These are phyloP conservation scores for Tortrix viridana DNA, from an alignment of 2,888 invertebrate genomes.

Conservation along the genomic window DNA sequence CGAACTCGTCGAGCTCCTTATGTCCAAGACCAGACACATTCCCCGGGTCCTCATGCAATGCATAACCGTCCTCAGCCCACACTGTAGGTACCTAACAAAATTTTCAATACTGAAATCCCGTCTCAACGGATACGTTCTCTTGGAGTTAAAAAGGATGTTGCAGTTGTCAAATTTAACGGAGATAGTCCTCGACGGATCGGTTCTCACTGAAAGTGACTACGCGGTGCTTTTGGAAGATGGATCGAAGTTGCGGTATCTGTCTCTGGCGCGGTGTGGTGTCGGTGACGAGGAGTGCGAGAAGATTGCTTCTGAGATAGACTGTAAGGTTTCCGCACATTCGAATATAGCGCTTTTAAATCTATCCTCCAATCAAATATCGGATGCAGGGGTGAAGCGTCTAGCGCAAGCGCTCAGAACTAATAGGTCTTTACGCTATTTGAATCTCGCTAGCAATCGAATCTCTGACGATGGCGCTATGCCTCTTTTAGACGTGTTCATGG, in stretches of 20 bases:
- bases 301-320: slow-evolving; percentile 52
- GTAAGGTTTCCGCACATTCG: slow-evolving; percentile 47
- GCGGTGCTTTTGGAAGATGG: slow-evolving; percentile 49
- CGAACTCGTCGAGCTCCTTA: slow-evolving; percentile 52
- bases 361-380: slow-evolving; percentile 65
- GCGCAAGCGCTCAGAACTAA: slow-evolving; percentile 59
- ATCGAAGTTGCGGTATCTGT: slow-evolving; percentile 50
- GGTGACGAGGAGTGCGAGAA: slow-evolving; percentile 52
- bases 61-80: slow-evolving; percentile 47
- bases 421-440: slow-evolving; percentile 65
- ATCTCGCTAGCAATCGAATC: slow-evolving; percentile 62
- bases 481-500: slow-evolving; percentile 54
- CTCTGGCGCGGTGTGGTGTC: slow-evolving; percentile 58
- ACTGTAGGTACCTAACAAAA: slow-evolving; percentile 48
- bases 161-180: slow-evolving; percentile 53
- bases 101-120: slow-evolving; percentile 50
- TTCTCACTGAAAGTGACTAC: slow-evolving; percentile 50
- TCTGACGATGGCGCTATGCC: slow-evolving; percentile 54
- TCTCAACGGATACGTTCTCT: slow-evolving; percentile 51
- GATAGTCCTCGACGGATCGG: slow-evolving; percentile 57
- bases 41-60: slow-evolving; percentile 54
- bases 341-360: slow-evolving; percentile 59
- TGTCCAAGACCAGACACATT: slow-evolving; percentile 44
- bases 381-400: slow-evolving; percentile 58
- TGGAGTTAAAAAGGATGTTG: slow-evolving; percentile 57